Percentiles rank a stretch among this genome's conserved stretches.
These are phyloP conservation scores for Limnephilus lunatus DNA, from an alignment of 2,888 invertebrate species.

Conservation along the genomic window DNA sequence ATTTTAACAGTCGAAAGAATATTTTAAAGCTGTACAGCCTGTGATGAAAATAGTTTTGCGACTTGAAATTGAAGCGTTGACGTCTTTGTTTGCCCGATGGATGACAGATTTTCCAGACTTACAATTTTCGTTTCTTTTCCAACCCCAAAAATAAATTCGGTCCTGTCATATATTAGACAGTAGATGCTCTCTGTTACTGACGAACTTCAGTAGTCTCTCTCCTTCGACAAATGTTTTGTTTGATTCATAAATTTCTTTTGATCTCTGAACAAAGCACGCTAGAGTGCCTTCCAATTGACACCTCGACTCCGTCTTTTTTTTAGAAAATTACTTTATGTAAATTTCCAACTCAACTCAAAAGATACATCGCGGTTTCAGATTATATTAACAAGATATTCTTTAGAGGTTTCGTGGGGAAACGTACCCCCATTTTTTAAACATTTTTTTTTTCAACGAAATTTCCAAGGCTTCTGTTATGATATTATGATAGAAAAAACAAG, in stretches of 20 bases:
- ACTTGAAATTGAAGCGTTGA: no score
- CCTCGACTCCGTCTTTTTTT: conserved; percentile 25
- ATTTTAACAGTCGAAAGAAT: no score
- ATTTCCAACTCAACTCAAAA: conserved; percentile 36
- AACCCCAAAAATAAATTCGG: neutral
- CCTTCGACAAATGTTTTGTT: conserved; percentile 40
- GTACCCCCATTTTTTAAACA: neutral
- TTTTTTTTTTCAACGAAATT: neutral
- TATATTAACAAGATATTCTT: conserved; percentile 18
- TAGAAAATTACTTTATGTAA: conserved; percentile 56
- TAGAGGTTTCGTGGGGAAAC: neutral
- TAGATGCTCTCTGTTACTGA: neutral
- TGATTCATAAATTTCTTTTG: conserved; percentile 50
- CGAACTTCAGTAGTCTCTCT: conserved; percentile 4
- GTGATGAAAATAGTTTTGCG: no score
- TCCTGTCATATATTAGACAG: neutral
- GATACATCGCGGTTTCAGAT: conserved; percentile 29
- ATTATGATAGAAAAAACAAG: no score
- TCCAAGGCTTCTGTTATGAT: neutral
- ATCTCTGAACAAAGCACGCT: conserved; percentile 48
- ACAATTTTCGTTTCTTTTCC: neutral
- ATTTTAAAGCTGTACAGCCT: no score
- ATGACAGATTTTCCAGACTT: no score
- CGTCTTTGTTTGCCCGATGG: no score
- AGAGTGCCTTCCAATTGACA: conserved; percentile 44